Base-by-base conservation (phyloP, 1,140 invertebrate genomes). In the Drosophila suzukii region DNA sequence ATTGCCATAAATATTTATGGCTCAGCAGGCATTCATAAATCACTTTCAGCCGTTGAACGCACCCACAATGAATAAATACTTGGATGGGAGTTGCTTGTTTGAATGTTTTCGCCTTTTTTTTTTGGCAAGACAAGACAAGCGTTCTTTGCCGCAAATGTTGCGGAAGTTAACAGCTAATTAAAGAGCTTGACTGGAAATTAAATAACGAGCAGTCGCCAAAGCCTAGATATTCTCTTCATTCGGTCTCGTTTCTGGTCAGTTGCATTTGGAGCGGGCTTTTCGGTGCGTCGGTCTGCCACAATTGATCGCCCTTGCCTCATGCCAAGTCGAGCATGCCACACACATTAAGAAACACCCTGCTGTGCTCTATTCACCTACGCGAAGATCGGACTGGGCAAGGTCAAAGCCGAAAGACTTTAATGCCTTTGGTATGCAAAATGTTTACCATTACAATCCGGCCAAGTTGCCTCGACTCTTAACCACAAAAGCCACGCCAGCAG, bases 111-210 rank as follows among this genome's bases (percentile, higher is more conserved):
- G 15, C 12, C n/a, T 34, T 46, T 34, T 58, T n/a, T n/a, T 68
- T 68, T 68, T 66, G 61, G 60, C 47, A 10, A 68, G 65, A 67
- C 65, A 84, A 49, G 74, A 68, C 65, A 84, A 46, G 80, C 62
- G 53, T 83, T 88, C 67, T 79, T 73, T 24, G 66, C 71, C 63
- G 50, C 66, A 76, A 83, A 79, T 81, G 67, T 88, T 89, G 84
- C 84, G 84, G 84, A 89, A 89, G 84, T 89, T 83, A 89, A 89
- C 71, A 88, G 68, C 80, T 89, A 89, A 89, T 89, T 89, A 89
- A 88, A 83, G 61, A 71, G 84, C 76, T 89, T 84, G 83, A 74
- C 84, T 78, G 70, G 78, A 68, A 83, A 89, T 80, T 79, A 86
- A 86, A 83, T 89, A 79, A 81, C 78, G 78, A 51, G 59, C 60